A percentile compares a stretch with the other conserved stretches of the same genome.
phyloP scores from a whole-genome alignment of 2,888 invertebrate genomes.

The Troilus luridus region DNA sequence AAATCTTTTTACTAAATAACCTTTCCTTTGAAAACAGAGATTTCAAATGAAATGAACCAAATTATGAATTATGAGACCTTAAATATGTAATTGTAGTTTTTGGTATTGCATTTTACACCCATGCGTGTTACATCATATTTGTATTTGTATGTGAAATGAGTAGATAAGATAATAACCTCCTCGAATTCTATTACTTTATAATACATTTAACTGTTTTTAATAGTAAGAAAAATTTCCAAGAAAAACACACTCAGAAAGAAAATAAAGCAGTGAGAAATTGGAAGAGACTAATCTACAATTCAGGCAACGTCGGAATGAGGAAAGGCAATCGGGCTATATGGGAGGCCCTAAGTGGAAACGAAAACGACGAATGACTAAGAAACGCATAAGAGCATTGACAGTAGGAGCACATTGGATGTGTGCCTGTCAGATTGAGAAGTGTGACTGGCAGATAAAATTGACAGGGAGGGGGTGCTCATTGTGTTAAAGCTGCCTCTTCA shows the following conservation, averaged over 20 bases:
- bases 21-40: too few relatives aligned
- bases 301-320: not conserved
- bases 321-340: not conserved
- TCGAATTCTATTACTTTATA: too few relatives aligned
- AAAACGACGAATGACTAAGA: conserved; percentile 35
- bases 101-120: too few relatives aligned
- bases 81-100: too few relatives aligned
- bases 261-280: not conserved
- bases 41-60: too few relatives aligned
- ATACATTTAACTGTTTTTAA: too few relatives aligned
- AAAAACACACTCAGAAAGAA: not conserved
- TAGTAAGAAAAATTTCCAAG: too few relatives aligned
- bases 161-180: too few relatives aligned
- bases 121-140: too few relatives aligned
- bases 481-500: conserved; percentile 33
- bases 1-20: too few relatives aligned
- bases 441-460: conserved; percentile 35
- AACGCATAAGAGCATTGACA: conserved; percentile 13
- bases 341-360: not conserved
- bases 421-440: conserved; percentile 16
- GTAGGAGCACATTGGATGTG: not conserved
- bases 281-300: not conserved
- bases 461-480: not conserved
- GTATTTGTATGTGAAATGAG: too few relatives aligned
- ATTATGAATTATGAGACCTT: too few relatives aligned